phyloP scores from a whole-genome alignment of 2,797 vertebrate genomes.

The Petrocephalus schoutedeni region DNA sequence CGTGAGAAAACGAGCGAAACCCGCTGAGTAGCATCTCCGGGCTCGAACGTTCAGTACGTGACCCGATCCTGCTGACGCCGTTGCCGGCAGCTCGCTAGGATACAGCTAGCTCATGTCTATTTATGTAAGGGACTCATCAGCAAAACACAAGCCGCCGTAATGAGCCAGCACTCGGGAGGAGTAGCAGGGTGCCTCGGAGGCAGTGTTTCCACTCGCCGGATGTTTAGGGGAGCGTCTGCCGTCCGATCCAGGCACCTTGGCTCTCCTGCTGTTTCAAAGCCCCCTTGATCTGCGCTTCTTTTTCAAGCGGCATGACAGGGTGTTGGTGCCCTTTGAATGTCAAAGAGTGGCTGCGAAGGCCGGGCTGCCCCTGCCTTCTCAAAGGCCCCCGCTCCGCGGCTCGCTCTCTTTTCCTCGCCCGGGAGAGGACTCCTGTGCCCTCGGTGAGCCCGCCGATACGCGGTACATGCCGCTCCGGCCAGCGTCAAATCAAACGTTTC shows the following conservation, averaged over 20 bases:
- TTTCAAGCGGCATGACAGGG: slow-evolving; percentile 36
- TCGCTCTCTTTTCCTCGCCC: not conserved
- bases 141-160: not conserved
- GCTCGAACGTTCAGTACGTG: not conserved
- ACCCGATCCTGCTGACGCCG: not conserved
- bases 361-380: slow-evolving; percentile 16
- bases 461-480: not conserved
- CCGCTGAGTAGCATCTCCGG: not conserved
- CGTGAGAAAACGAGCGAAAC: not conserved
- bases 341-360: slow-evolving; percentile 31
- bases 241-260: slow-evolving; percentile 29
- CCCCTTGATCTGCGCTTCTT: slow-evolving; percentile 38
- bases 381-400: slow-evolving; percentile 28
- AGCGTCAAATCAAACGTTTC: not conserved
- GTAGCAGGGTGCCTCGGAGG: not conserved
- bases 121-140: slow-evolving; percentile 5
- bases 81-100: not conserved
- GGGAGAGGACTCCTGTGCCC: not conserved
- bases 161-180: not conserved
- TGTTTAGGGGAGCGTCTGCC: slow-evolving; percentile 15
- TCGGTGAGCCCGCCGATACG: not conserved
- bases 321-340: slow-evolving; percentile 45
- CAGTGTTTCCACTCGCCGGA: not conserved
- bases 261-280: slow-evolving; percentile 34
- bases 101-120: not conserved